Conservation (phyloP, 2,797 vertebrate genomes). For the Bradypodion ventrale region DNA sequence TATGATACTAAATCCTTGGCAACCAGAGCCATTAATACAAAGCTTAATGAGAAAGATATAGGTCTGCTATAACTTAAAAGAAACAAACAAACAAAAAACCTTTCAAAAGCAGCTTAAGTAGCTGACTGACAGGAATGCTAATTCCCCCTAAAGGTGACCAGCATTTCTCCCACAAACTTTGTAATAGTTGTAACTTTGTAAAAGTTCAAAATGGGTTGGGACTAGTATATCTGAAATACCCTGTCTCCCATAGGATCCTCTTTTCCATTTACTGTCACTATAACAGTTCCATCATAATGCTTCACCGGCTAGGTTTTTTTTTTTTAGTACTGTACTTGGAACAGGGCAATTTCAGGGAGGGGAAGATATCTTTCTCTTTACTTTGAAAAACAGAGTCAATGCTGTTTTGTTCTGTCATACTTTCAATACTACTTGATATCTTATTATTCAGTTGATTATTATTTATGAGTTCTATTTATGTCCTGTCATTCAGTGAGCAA, state of each 20-base stretch:
- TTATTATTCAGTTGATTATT: neutral
- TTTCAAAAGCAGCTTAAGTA: neutral
- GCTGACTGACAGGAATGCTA: neutral
- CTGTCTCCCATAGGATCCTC: no score
- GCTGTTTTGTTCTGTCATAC: neutral
- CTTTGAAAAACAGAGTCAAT: neutral
- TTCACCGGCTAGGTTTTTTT: no score
- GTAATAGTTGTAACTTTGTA: neutral
- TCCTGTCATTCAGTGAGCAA: neutral
- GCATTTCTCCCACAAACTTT: neutral
- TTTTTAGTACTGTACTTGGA: no score
- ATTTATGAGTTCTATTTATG: neutral
- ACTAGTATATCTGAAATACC: neutral
- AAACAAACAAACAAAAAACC: neutral
- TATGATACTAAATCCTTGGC: neutral
- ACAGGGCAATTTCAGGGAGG: no score
- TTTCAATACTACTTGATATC: neutral
- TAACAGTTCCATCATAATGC: no score
- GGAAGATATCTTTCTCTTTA: neutral
- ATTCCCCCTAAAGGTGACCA: neutral
- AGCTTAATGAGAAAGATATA: neutral
- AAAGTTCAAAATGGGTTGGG: neutral
- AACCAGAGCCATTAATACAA: neutral
- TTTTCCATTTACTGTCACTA: neutral
- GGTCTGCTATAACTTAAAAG: neutral